Base-by-base conservation (phyloP, 2,113 vertebrate genomes). In the Leucoraja erinaceus region DNA sequence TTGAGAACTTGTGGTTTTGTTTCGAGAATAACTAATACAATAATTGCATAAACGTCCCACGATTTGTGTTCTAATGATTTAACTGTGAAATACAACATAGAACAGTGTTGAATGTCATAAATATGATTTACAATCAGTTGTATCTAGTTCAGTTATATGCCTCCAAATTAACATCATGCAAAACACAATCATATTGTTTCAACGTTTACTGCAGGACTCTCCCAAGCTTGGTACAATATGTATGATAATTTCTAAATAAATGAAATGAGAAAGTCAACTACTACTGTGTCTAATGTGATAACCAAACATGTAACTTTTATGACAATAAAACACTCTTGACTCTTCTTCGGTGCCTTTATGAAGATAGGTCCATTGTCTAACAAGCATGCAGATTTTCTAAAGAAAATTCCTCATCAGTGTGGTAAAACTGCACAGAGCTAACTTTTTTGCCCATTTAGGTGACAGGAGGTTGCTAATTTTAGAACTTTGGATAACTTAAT, bases 401-500 rank as follows among this genome's bases (percentile, higher is more conserved):
- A 78, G 2, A 78, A 79, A 78, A 31, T 31, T 9, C 2, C 8
- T 9, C 28, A 28, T 90, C 16, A 59, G 56, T 28, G 59, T 25
- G 22, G 11, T 28, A 33, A 16, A 31, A 66, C 25, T 1, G n/a
- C 10, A 31, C 2, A 88, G 59, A 16, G 33, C 31, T 9, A 91
- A 91, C 18, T 72, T 68, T 68, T 90, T 72, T 38, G 72, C 20
- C 8, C 8, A 4, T 66, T 31, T 93, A 33, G n/a, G 12, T 76
- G 18, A n/a, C 56, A 93, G 38, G 91, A 56, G 91, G 3, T 59
- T 66, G 66, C 68, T 47, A 91, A 6, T 28, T 47, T 38, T 92
- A 75, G 93, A 76, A 79, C 25, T 28, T 93, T 94, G 54, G 94
- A 93, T 94, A 93, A 95, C 94, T 96, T 94, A 95, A 96, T 95